A percentile compares a stretch with the other conserved stretches of the same genome.
phyloP scores from a whole-genome alignment of 2,797 vertebrate species.

The Anguilla megastoma region DNA sequence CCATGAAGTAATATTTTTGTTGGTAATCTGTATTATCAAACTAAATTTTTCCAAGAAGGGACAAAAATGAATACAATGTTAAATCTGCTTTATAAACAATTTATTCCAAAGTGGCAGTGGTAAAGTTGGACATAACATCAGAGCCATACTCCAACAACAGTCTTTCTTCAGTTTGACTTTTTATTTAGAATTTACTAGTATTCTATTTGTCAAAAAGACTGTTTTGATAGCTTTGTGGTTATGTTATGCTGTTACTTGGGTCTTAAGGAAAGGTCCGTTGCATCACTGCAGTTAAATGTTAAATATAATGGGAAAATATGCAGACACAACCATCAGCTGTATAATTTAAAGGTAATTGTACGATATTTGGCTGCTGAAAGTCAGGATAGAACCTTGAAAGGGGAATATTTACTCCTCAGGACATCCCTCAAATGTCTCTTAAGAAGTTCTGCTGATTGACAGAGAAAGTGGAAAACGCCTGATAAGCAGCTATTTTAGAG shows the following conservation, averaged over 20 bases:
- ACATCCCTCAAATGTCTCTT: neutral
- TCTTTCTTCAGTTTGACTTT: neutral
- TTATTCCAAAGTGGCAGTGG: neutral
- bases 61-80: neutral
- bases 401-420: neutral
- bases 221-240: neutral
- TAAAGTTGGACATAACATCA: too few species aligned
- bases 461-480: neutral
- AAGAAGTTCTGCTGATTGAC: neutral
- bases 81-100: neutral
- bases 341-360: neutral
- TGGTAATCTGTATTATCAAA: neutral
- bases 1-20: neutral
- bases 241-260: neutral
- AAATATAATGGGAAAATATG: neutral
- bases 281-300: neutral
- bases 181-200: neutral
- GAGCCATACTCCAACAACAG: too few species aligned
- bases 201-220: neutral
- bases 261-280: neutral
- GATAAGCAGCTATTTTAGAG: neutral
- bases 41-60: neutral
- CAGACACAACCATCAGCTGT: neutral
- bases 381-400: neutral
- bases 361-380: neutral